Evolutionary conservation across 2,113 vertebrate genomes (phyloP), one percentile per base, ranked within the genome.

Genomic region (Stegastes partitus): DNA sequence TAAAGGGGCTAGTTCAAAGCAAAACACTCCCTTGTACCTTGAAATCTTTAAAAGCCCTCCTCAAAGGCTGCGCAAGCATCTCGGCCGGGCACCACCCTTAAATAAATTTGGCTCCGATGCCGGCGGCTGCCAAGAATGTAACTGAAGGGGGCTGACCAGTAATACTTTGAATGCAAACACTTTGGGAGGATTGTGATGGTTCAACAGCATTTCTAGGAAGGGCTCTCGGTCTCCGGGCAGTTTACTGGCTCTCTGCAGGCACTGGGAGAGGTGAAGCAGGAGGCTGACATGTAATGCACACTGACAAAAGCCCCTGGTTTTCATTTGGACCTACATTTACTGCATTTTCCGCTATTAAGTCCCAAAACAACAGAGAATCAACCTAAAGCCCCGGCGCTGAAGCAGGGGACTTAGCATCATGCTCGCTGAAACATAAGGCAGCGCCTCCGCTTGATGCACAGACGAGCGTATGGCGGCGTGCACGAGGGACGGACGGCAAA

Each of bases 161-260:
- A 69, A 92, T 87, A 85, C 81, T 70, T 76, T 83, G 85, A 90
- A 91, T 74, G 72, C 87, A 91, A 92, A 92, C 89, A 79, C 85
- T 88, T 88, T 62, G 79, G 73, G 77, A 89, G 82, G 72, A 88
- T 90, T 93, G 84, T 87, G 91, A 93, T 91, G 90, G 93, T 94
- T 94, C 89, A 91, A 89, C 91, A 87, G 81, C 79, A 69, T 91
- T 93, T 92, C 88, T 81, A 82, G 84, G 90, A 90, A 92, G 82
- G 74, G 71, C 66, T 74, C 54, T 64, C 10, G 42, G 78, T 84
- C 87, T 86, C 78, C 55, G 86, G 82, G 84, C 88, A 79, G 82
- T 83, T 87, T 83, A 62, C 77, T 74, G 75, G 79, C 87, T 75
- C 82, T 69, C 56, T 82, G 77, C 5, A 54, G 87, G 66, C 79